Evolutionary conservation across 2,888 invertebrate species (phyloP).

Genomic region (Drosophila emarginata): DNA sequence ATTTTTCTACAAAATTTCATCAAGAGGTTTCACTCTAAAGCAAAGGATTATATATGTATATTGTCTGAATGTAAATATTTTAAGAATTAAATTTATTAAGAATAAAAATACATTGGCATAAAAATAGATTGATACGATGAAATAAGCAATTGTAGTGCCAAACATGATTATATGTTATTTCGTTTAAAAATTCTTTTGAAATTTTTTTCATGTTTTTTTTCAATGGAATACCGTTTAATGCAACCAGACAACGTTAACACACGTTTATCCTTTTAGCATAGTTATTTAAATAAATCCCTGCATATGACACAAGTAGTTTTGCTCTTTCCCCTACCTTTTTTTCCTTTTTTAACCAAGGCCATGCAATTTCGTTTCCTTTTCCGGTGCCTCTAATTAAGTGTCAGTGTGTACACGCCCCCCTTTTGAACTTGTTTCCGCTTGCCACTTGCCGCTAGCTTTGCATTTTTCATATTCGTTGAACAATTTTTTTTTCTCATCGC

Average conservation of each 20-base stretch:
- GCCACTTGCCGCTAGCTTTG: constrained; percentile 30
- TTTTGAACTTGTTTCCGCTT: background rate
- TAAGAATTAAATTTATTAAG: no score
- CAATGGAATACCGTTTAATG: no score
- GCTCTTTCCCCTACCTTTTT: background rate
- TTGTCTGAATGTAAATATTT: background rate
- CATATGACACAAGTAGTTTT: constrained; percentile 23
- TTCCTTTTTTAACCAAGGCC: constrained; percentile 43
- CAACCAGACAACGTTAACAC: no score
- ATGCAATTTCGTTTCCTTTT: constrained; percentile 64
- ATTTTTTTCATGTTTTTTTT: no score
- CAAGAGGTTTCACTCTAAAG: no score
- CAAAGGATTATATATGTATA: no score
- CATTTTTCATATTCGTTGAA: constrained; percentile 26
- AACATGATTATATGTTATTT: no score
- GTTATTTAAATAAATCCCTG: background rate
- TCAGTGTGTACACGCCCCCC: constrained; percentile 42
- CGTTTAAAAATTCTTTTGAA: no score
- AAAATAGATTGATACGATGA: no score
- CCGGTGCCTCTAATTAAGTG: constrained; percentile 72
- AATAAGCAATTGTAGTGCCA: no score
- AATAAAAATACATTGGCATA: no score
- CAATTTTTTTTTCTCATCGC: constrained; percentile 3
- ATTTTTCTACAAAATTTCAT: background rate
- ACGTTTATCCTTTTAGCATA: background rate